Conservation (phyloP, 1,140 invertebrate species). For the Orchestia grillus region DNA sequence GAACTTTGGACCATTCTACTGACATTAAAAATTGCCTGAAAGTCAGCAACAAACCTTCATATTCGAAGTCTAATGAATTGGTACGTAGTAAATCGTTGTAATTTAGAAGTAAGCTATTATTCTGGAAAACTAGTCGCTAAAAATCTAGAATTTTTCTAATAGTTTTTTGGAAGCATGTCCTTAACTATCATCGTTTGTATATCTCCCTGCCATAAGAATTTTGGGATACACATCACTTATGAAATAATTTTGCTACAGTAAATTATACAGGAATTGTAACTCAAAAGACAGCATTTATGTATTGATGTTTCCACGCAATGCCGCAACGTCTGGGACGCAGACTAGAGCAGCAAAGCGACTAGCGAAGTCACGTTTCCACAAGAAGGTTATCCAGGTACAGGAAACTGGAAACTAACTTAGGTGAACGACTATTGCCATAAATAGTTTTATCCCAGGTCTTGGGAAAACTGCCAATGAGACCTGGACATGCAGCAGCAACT, state of each 20-base stretch:
- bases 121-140: not conserved
- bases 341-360: not conserved
- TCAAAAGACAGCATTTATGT: too few relatives aligned
- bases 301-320: too few relatives aligned
- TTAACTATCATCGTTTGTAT: not conserved
- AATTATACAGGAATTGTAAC: too few relatives aligned
- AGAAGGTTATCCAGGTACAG: not conserved
- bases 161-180: not conserved
- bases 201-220: not conserved
- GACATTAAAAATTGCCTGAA: not conserved
- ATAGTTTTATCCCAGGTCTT: not conserved
- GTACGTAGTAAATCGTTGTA: not conserved
- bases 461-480: not conserved
- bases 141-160: not conserved
- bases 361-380: not conserved
- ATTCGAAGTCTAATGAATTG: not conserved
- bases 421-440: not conserved
- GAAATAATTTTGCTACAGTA: too few relatives aligned
- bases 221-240: not conserved
- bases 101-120: not conserved
- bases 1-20: not conserved
- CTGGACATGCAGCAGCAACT: not conserved
- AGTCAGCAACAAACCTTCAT: not conserved
- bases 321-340: not conserved
- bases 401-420: not conserved